Conservation (phyloP, 37 sponge, comb jelly and placozoan genomes). For the Oopsacas minuta region DNA sequence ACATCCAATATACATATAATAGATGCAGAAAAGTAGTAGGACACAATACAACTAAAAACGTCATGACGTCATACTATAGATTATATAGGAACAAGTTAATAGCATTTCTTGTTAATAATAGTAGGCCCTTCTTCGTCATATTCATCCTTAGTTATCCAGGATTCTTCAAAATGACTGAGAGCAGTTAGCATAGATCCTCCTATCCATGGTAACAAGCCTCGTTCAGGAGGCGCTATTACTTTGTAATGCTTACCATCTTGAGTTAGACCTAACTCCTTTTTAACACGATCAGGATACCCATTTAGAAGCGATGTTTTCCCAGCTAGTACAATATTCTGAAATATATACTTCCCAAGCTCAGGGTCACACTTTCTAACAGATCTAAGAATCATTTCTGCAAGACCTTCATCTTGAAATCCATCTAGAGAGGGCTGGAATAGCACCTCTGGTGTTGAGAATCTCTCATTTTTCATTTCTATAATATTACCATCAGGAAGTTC, state of each 20-base stretch:
- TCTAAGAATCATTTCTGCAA: background rate
- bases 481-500: background rate
- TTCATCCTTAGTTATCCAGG: background rate
- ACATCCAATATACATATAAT: background rate
- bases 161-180: background rate
- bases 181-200: background rate
- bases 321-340: background rate
- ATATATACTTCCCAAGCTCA: background rate
- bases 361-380: background rate
- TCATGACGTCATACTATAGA: too few relatives aligned
- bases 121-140: background rate
- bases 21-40: too few relatives aligned
- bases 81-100: background rate
- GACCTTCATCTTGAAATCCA: background rate
- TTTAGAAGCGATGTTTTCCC: background rate
- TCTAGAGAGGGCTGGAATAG: background rate
- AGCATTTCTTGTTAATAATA: background rate
- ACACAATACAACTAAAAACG: too few relatives aligned
- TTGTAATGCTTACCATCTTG: background rate
- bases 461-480: background rate
- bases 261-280: background rate
- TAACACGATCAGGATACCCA: background rate
- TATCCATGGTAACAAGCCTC: background rate
- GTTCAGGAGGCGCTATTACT: background rate
- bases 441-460: background rate